Evolutionary conservation across 2,113 vertebrate genomes (phyloP).

Genomic region (Terrapene triunguis): DNA sequence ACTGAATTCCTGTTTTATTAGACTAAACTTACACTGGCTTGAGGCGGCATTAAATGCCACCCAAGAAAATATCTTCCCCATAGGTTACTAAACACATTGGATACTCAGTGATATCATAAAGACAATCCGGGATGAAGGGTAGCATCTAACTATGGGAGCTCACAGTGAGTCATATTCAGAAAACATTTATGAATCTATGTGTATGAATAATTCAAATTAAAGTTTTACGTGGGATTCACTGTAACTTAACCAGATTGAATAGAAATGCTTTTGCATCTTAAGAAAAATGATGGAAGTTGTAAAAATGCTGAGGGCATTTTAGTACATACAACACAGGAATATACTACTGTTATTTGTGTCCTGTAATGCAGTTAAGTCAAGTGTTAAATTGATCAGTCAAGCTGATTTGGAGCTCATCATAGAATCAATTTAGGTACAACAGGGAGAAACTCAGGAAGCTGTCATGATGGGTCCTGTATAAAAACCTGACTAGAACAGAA

Average conservation of each 20-base stretch:
- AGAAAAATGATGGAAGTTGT: background rate
- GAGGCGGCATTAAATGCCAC: background rate
- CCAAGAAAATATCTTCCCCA: background rate
- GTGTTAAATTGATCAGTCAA: background rate
- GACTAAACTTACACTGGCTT: background rate
- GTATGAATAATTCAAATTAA: background rate
- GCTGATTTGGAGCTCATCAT: background rate
- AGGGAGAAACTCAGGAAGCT: background rate
- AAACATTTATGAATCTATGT: background rate
- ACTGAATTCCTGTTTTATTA: background rate
- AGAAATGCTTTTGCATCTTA: background rate
- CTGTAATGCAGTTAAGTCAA: background rate
- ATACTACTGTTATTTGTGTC: background rate
- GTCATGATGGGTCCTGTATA: background rate
- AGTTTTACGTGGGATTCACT: background rate
- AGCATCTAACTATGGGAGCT: background rate
- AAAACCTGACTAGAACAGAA: background rate
- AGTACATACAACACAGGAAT: background rate
- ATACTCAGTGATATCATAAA: background rate
- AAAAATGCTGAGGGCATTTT: background rate
- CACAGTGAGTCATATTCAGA: background rate
- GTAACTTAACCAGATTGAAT: background rate
- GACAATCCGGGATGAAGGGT: background rate
- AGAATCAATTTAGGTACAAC: background rate
- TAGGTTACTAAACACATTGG: background rate